Evolutionary conservation across 2,888 invertebrate genomes (phyloP), one percentile per base, ranked within the genome.

Genomic region (Sclerodermus sp.): DNA sequence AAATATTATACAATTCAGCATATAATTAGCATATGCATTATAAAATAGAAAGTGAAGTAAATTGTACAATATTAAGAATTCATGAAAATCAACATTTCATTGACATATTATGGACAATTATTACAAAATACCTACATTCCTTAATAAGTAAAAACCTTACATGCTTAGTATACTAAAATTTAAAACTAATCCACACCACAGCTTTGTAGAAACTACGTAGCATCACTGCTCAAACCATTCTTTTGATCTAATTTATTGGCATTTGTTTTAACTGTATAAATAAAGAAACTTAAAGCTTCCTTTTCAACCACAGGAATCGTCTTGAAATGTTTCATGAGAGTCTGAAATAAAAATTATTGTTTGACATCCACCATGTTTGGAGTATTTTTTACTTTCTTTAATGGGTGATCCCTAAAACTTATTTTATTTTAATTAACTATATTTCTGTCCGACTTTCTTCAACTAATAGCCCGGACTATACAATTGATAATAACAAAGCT

Each of bases 201-300:
- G 49, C 53, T 49, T 46, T 40, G 9, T 32, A 16, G 63, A 57
- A 55, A 71, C 78, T 79, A 83, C 68, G 81, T 81, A 38, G 83
- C 74, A 74, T 88, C 87, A 60, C 84, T 85, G 73, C 84, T 87
- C 62, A 87, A 82, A 66, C 89, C 89, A 79, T 89, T 89, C 74
- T 88, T 90, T 78, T 89, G 89, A 77, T 93, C 93, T 71, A 92
- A 80, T 75, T 92, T 91, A 78, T 91, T 93, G 59, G 89, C 87
- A 78, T 95, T 93, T 45, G 93, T 93, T 81, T 96, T 96, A 2
- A 96, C 93, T 82, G 93, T 94, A 77, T 96, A 96, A 69, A 97
- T 93, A 77, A 97, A 97, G 75, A 90, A 94, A 42, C 96, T 93
- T 55, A 96, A 83, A 42, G 93, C 90, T 79, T 97, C 96, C 77